Conservation (phyloP, 1,140 invertebrate genomes). For the Callitettix versicolor region DNA sequence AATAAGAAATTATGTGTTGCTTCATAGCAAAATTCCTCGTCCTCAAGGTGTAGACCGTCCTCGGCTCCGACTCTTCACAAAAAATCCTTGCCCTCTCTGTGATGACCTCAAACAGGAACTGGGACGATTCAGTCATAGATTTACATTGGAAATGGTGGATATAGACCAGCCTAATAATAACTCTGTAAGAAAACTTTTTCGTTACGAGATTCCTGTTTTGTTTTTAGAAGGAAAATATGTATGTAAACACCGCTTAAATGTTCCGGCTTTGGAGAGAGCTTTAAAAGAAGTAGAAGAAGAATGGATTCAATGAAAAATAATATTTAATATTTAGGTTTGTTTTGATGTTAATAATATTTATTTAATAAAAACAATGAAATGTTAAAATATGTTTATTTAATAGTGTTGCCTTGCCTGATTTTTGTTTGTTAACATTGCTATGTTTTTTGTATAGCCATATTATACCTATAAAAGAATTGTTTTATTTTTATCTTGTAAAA, state of each 20-base stretch:
- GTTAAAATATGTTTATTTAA: too few relatives aligned
- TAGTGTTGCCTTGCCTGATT: too few relatives aligned
- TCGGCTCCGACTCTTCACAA: constrained; percentile 67
- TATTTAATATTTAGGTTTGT: too few relatives aligned
- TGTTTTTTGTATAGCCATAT: too few relatives aligned
- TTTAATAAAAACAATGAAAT: too few relatives aligned
- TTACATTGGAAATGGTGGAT: constrained; percentile 59
- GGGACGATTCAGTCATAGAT: constrained; percentile 43
- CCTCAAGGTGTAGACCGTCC: constrained; percentile 28
- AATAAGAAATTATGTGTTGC: too few relatives aligned
- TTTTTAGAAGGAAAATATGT: constrained; percentile 73
- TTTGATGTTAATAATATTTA: too few relatives aligned
- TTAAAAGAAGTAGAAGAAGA: constrained; percentile 25
- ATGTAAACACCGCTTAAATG: constrained; percentile 69
- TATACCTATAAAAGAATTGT: too few relatives aligned
- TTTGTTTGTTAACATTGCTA: too few relatives aligned
- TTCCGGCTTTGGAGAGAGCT: constrained; percentile 37
- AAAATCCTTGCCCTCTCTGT: constrained; percentile 68
- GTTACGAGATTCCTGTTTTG: constrained; percentile 76
- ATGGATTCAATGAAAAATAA: too few relatives aligned
- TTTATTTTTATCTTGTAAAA: too few relatives aligned
- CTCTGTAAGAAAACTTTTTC: constrained; percentile 60
- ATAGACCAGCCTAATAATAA: constrained; percentile 62
- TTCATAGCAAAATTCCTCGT: not conserved
- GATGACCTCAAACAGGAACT: constrained; percentile 65